Base-by-base conservation (phyloP, 1,140 invertebrate species). In the Meloidogyne hapla region DNA sequence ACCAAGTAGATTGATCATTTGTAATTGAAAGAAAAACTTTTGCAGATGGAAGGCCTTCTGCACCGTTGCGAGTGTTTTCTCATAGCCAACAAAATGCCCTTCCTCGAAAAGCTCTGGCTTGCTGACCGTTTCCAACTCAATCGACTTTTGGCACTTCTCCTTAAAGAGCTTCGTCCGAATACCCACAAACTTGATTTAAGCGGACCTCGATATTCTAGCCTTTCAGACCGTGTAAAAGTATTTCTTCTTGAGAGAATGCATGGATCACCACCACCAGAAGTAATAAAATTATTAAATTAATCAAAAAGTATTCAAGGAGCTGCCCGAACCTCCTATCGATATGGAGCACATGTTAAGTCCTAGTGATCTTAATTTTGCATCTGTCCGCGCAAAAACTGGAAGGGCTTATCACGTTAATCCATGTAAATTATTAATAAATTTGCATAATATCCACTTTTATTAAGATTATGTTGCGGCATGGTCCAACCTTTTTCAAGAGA, bases 1-100 rank as follows among this genome's bases (percentile, higher is more conserved):
- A 85, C 77, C 84, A 85, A 77, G 84, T 86, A 18, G 1, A 2
- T 15, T 61, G n/a, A 23, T 69, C 1, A 9, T 70, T 26, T 66
- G 23, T 74, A 33, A 33, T n/a, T 25, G 21, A 2, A 28, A 63
- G 10, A 33, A 6, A 42, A n/a, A 45, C 38, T 28, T 61, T 77
- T 82, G 61, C 74, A 86, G 84, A 86, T 86, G 85, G 85, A 86
- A 61, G 85, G 85, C 13, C 76, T 86, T 12, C 69, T 86, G 12
- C 85, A 86, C 67, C 84, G 85, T 23, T 86, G 85, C 69, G 85
- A 86, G 75, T 87, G 85, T 66, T 86, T 87, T 72, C 78, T 86
- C 1, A 83, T 86, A 56, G 77, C 72, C 69, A 83, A 87, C 68
- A 85, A 84, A 69, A 63, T 86, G 75, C 85, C 85, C 12, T 87